Evolutionary conservation across 2,797 vertebrate genomes (phyloP), one percentile per base, ranked within the genome.

Genomic region (Selene dorsalis): DNA sequence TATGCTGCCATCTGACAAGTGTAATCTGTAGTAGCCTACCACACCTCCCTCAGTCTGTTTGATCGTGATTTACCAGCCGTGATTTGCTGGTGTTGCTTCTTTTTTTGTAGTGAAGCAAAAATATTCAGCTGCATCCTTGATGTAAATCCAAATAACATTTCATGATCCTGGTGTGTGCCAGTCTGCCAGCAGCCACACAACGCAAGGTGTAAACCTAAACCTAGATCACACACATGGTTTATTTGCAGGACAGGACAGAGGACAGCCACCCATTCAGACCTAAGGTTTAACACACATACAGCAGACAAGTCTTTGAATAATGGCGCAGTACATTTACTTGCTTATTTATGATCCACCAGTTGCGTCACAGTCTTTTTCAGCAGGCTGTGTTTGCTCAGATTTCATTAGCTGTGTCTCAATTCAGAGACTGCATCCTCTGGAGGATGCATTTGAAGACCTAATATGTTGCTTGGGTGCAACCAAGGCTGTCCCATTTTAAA

Each of bases 1-100:
- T 17, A 0, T 52, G 62, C 66, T 67, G 75, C 69, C 77, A 35
- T 64, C 57, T 71, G 80, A 72, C 69, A 43, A 6, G 17, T 61
- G 35, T 70, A 75, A 68, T 83, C 64, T 17, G 30, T 57, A 67
- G 12, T 22, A 35, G 8, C 32, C 32, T 35, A 63, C 7, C 47
- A 63, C 47, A 73, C 62, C 35, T 69, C 38, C 24, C 2, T 30
- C 58, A 52, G 22, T 30, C 62, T 9, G 22, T 1, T 58, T 11
- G 3, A 52, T 38, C 30, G 7, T 22, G 30, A 58, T 71, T 18
- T 28, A 18, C 12, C 7, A 6, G 5, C 8, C 41, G n/a, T 47
- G 30, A n/a, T n/a, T 16, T 55, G 73, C 63, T 65, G 39, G 39
- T 53, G 48, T 24, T 57, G 38, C 55, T 45, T 38, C 14, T 60